Percentiles rank a stretch among this genome's conserved stretches.
Evolutionary conservation across 2,888 invertebrate species (phyloP).

Genomic region (Rhogogaster chlorosoma): DNA sequence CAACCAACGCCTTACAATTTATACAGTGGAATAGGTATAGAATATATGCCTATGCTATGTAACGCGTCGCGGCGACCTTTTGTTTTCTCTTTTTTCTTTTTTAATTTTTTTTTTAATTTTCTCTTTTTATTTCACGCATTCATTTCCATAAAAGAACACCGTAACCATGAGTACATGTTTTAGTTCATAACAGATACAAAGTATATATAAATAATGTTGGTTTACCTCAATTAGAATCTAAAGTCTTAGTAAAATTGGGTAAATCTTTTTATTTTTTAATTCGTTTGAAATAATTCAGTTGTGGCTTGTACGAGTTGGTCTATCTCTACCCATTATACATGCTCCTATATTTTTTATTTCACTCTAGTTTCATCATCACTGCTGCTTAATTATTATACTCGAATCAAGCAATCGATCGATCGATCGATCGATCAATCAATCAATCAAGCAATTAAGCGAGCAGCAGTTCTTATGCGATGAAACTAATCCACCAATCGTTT

Average conservation of each 20-base stretch:
- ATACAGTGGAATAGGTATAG: neutral
- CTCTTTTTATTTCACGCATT: constrained; percentile 43
- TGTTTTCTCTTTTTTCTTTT: neutral
- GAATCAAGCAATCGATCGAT: neutral
- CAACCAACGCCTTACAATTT: constrained; percentile 17
- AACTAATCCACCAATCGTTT: constrained; percentile 8
- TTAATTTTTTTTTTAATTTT: constrained; percentile 50
- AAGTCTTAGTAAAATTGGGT: constrained; percentile 36
- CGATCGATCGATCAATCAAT: neutral
- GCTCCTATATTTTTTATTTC: neutral
- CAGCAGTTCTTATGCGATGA: neutral
- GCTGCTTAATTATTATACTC: neutral
- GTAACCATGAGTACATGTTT: constrained; percentile 50
- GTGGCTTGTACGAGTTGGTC: neutral
- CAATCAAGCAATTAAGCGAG: neutral
- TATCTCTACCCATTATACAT: neutral
- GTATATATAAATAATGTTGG: constrained; percentile 44
- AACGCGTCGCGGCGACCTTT: constrained; percentile 41
- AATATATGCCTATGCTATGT: neutral
- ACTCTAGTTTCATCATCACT: neutral
- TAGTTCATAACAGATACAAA: constrained; percentile 46
- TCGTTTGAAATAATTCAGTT: constrained; percentile 20
- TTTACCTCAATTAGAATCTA: constrained; percentile 28
- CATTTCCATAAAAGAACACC: constrained; percentile 43
- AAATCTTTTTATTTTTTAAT: constrained; percentile 42